Base-by-base conservation (phyloP, 1,140 invertebrate species). In the Cydia strobilella region DNA sequence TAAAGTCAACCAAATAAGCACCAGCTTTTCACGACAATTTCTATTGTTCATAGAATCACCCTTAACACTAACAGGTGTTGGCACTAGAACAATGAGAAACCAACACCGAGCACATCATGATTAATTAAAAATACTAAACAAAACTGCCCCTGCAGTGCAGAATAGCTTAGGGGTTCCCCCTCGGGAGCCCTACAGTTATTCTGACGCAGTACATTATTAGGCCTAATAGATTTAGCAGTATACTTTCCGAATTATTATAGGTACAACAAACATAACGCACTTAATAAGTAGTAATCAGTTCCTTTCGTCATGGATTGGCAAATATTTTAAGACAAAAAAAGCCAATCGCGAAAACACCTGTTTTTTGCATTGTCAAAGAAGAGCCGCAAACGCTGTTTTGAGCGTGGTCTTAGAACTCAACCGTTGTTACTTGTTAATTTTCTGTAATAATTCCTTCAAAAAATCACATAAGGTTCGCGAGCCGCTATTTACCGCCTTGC, bases 101-200 rank as follows among this genome's bases (percentile, higher is more conserved):
- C 65, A 35, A 18, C 65, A 69, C 13, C n/a, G 35, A 35, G 63
- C 63, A 65, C 65, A 35, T 69, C 65, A 69, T 69, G 65, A 35
- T 69, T 69, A 69, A 69, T 69, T 69, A 69, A 35, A 69, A 69
- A 12, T 69, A 69, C 27, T 69, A 69, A 69, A 69, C 65, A 69
- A 69, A 69, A 35, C 27, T 69, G 65, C 54, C 54, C 54, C 54
- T 23, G 54, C n/a, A 69, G 65, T 69, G 65, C 31, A 35, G 15
- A 39, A 15, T 2, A 39, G 65, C 18, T 23, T 0, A 31, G 62
- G 65, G 65, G 13, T 1, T 42, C 20, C 54, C 54, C 20, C n/a
- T 23, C 54, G 18, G 42, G 42, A 10, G 54, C 20, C 54, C 54
- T 59, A 23, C 20, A 23, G n/a, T 12, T 12, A 23, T 23, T 23